Conservation (phyloP, 2,888 invertebrate genomes). For the Orgyia antiqua region DNA sequence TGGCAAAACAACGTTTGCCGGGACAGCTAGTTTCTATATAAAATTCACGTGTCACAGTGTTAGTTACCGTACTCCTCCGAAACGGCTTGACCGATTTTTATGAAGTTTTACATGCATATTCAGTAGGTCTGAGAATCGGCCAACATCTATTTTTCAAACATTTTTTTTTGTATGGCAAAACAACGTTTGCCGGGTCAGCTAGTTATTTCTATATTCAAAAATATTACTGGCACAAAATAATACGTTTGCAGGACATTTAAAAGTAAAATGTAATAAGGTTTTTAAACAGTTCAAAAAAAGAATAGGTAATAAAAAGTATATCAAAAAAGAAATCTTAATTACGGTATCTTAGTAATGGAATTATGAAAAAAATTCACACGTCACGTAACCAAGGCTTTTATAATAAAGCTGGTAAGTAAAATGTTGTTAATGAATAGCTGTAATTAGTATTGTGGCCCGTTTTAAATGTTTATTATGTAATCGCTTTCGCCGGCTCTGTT, state of each 20-base stretch:
- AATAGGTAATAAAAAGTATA: constrained; percentile 15
- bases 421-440: constrained; percentile 29
- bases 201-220: too few species aligned
- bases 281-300: constrained; percentile 7
- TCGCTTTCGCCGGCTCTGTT: constrained; percentile 19
- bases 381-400: constrained; percentile 21
- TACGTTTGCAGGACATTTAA: constrained; percentile 2
- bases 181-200: too few species aligned
- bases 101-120: too few species aligned
- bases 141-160: too few species aligned
- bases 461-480: constrained; percentile 24
- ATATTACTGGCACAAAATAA: too few species aligned
- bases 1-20: too few species aligned
- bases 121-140: too few species aligned
- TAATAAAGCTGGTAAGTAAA: constrained; percentile 16
- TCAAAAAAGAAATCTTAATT: constrained; percentile 22
- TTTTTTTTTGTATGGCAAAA: too few species aligned
- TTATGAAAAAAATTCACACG: constrained; percentile 20
- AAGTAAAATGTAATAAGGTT: constrained; percentile 4
- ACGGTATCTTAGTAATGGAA: constrained; percentile 8
- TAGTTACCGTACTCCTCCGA: too few species aligned
- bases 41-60: too few species aligned
- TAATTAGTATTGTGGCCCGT: constrained; percentile 26
- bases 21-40: too few species aligned
- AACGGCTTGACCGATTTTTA: too few species aligned